Conservation (phyloP, 1,140 invertebrate species). For the Rhagoletis zephyria region DNA sequence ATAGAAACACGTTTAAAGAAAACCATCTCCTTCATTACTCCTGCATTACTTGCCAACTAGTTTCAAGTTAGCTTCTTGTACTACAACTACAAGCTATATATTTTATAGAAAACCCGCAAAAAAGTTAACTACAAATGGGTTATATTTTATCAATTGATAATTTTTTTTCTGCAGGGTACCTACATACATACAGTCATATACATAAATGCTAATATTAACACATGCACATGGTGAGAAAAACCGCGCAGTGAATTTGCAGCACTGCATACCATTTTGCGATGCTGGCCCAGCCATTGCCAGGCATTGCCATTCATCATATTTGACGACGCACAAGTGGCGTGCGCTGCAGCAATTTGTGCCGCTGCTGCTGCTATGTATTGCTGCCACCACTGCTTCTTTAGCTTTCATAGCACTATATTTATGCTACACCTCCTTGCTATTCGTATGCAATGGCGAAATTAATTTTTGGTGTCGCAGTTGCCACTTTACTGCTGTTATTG, state of each 20-base stretch:
- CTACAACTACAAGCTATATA: too few relatives aligned
- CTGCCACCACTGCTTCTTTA: neutral
- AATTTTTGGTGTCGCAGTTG: conserved; percentile 48
- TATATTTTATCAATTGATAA: too few relatives aligned
- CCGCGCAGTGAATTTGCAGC: neutral
- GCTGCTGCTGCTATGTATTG: neutral
- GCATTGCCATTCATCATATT: conserved; percentile 50
- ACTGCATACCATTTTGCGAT: neutral
- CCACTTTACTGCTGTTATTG: conserved; percentile 19
- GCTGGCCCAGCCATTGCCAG: conserved; percentile 20
- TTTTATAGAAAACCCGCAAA: too few relatives aligned
- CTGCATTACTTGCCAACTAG: too few relatives aligned
- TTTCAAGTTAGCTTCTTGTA: too few relatives aligned
- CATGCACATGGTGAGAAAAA: neutral
- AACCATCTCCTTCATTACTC: too few relatives aligned
- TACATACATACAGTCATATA: neutral
- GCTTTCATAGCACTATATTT: neutral
- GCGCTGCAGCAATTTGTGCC: conserved; percentile 27
- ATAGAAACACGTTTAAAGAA: too few relatives aligned
- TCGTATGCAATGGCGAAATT: conserved; percentile 40
- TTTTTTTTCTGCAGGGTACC: neutral
- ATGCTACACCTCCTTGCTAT: neutral
- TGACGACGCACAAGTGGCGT: conserved; percentile 40
- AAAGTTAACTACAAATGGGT: too few relatives aligned
- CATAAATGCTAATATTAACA: neutral